These are phyloP conservation scores for Notothenia rossii DNA, from an alignment of 2,113 vertebrate genomes.

Conservation along the genomic window DNA sequence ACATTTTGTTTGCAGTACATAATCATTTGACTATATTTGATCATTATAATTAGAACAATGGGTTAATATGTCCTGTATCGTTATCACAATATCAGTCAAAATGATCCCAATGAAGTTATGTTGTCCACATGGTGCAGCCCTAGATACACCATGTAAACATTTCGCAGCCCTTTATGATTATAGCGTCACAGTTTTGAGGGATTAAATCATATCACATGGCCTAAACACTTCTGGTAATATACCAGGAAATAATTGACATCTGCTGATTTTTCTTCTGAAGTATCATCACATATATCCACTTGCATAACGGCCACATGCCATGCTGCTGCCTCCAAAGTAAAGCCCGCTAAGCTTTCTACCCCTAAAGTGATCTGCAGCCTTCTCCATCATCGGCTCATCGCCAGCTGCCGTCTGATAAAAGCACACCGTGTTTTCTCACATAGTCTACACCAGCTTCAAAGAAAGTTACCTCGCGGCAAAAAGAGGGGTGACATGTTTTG, in stretches of 20 bases:
- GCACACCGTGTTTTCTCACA: neutral
- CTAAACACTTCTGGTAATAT: neutral
- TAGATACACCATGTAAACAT: too few species aligned
- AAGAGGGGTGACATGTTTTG: constrained; percentile 21
- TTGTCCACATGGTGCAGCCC: too few species aligned
- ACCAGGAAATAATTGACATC: constrained; percentile 53
- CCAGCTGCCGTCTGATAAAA: constrained; percentile 51
- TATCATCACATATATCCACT: constrained; percentile 52
- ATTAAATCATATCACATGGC: neutral
- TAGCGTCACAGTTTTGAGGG: neutral
- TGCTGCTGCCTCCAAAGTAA: constrained; percentile 39
- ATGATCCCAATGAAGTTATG: too few species aligned
- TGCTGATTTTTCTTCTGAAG: constrained; percentile 40
- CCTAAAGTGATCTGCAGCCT: constrained; percentile 36
- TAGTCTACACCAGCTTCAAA: neutral
- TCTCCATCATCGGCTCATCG: constrained; percentile 38
- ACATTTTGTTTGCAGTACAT: neutral
- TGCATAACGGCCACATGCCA: constrained; percentile 61
- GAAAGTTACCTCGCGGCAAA: neutral
- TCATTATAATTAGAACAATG: too few species aligned
- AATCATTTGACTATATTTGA: neutral
- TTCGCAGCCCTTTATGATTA: neutral
- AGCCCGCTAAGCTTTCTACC: constrained; percentile 62
- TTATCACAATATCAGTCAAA: too few species aligned
- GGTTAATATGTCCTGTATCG: too few species aligned